Percentiles rank a stretch among this genome's conserved stretches.
Conservation (phyloP, 2,888 invertebrate genomes). For the Pseudococcus jackbeardsleyi region DNA sequence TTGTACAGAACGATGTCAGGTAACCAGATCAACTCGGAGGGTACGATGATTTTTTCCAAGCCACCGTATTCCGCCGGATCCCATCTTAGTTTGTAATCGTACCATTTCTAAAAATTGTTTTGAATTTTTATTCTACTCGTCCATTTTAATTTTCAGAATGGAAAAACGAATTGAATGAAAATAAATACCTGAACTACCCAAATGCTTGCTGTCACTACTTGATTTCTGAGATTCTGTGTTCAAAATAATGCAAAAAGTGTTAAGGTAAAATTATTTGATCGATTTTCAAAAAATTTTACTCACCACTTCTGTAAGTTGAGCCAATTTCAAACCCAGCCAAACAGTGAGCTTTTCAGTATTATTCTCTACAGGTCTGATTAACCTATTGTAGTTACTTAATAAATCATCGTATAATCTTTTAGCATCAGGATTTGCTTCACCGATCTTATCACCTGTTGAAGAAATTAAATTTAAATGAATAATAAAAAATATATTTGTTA, state of each 20-base stretch:
- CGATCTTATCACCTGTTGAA: slow-evolving; percentile 49
- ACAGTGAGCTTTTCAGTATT: slow-evolving; percentile 94
- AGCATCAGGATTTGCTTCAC: slow-evolving; percentile 92
- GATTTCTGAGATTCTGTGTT: slow-evolving; percentile 84
- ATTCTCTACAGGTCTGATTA: slow-evolving; percentile 93
- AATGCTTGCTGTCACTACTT: slow-evolving; percentile 94
- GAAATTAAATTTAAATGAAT: background rate
- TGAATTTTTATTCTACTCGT: background rate
- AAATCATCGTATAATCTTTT: slow-evolving; percentile 96
- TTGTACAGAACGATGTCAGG: slow-evolving; percentile 96
- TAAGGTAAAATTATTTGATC: background rate
- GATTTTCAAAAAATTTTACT: background rate
- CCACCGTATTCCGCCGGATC: slow-evolving; percentile 92
- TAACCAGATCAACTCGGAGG: slow-evolving; percentile 96
- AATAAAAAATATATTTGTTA: background rate
- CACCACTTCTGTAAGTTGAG: slow-evolving; percentile 88
- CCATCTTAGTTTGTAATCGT: slow-evolving; percentile 90
- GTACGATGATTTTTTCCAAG: slow-evolving; percentile 91
- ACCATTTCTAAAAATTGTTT: slow-evolving; percentile 82
- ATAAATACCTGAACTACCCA: slow-evolving; percentile 89
- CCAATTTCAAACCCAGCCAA: slow-evolving; percentile 88
- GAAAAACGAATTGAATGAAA: background rate
- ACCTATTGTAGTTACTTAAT: slow-evolving; percentile 93
- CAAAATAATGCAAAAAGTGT: background rate
- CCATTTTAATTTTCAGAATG: slow-evolving; percentile 6